phyloP scores from a whole-genome alignment of 2,888 invertebrate species.

The Piscicola geometra region DNA sequence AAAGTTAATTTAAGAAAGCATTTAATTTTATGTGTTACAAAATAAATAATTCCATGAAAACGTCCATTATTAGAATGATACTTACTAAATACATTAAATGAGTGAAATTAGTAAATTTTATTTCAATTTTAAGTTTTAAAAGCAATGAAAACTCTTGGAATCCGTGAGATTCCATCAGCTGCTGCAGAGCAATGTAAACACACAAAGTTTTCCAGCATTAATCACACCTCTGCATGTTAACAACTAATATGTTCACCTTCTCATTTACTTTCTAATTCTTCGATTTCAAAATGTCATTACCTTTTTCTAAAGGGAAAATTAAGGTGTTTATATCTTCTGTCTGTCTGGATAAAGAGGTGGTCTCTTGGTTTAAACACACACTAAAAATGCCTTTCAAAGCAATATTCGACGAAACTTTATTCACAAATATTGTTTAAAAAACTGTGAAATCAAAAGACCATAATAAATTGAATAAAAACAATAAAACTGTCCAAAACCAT shows the following conservation, averaged over 20 bases:
- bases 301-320: conserved; percentile 31
- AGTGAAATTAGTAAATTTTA: no score
- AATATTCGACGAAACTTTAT: neutral
- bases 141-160: no score
- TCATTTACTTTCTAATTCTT: neutral
- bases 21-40: neutral
- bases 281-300: conserved; percentile 21
- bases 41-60: neutral
- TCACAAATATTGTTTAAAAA: conserved; percentile 1
- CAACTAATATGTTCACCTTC: neutral
- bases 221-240: neutral
- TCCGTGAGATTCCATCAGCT: neutral
- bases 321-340: conserved; percentile 31
- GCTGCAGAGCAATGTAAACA: conserved; percentile 5
- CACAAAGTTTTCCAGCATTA: neutral
- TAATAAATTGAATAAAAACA: conserved; percentile 1
- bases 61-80: no score
- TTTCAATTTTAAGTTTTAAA: no score
- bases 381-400: no score
- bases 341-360: conserved; percentile 30
- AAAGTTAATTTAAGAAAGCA: neutral
- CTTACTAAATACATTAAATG: no score
- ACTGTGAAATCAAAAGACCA: neutral
- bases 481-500: neutral
- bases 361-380: no score